Percentiles rank a stretch among this genome's conserved stretches.
These are phyloP conservation scores for Neoitamus cyanurus DNA, from an alignment of 2,888 invertebrate genomes.

Conservation along the genomic window DNA sequence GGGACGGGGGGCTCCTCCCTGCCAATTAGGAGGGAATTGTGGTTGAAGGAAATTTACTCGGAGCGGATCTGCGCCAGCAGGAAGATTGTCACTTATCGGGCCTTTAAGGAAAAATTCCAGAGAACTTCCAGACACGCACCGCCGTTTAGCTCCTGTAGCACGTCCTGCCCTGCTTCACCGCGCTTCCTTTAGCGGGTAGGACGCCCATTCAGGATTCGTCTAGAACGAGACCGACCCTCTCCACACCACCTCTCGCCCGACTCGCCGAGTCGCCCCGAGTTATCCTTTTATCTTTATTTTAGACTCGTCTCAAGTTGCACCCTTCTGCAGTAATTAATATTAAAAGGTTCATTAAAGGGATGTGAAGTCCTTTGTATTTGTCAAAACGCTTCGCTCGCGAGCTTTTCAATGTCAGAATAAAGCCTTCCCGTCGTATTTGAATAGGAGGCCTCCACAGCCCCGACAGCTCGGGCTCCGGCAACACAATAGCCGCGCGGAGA, in stretches of 20 bases:
- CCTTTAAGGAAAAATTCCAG: not conserved
- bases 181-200: not conserved
- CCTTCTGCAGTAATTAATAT: conserved; percentile 56
- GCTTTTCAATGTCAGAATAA: conserved; percentile 45
- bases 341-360: conserved; percentile 57
- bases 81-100: conserved; percentile 26
- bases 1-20: not conserved
- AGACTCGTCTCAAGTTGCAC: conserved; percentile 52
- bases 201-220: not conserved
- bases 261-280: conserved; percentile 32
- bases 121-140: conserved; percentile 8
- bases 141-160: not conserved
- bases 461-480: conserved; percentile 6
- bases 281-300: conserved; percentile 44
- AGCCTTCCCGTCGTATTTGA: conserved; percentile 33
- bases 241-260: not conserved
- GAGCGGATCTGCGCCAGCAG: not conserved
- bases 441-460: conserved; percentile 33
- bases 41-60: conserved; percentile 34
- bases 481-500: conserved; percentile 57
- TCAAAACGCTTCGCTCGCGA: conserved; percentile 45
- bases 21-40: conserved; percentile 35
- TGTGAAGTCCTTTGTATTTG: conserved; percentile 45
- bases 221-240: not conserved
- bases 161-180: not conserved